Evolutionary conservation across 2,113 vertebrate genomes (phyloP), one percentile per base, ranked within the genome.

Genomic region (Cyprinodon brontotheroides): DNA sequence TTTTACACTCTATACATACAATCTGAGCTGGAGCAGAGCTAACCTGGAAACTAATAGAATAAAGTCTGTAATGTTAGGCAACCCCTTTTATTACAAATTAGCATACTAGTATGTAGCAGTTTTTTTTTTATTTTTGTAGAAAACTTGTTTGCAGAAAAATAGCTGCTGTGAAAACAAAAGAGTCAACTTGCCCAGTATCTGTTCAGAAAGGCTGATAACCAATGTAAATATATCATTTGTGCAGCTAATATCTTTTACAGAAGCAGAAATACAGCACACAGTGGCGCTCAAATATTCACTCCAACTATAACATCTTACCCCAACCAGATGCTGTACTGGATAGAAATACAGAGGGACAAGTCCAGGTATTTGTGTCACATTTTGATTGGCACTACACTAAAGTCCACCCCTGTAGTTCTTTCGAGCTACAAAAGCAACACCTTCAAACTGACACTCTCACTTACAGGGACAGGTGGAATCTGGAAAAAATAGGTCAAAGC

Each of bases 401-500:
- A 62, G 43, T 40, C n/a, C 20, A 11, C n/a, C 45, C 59, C 20
- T 72, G 71, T 65, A 62, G 74, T 13, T 50, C 60, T 74, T 74
- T 76, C 63, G 12, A 65, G 38, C 68, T 65, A 86, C 73, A 69
- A 48, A n/a, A 66, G 67, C 41, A 70, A 70, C 69, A 65, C 41
- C 0, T 81, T 78, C 64, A 81, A 65, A 36, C 67, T 77, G 73
- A 79, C 61, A 77, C 37, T 36, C 57, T 78, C 14, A 72, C 36
- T 37, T 65, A 74, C 13, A 20, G 40, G 61, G 37, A 64, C 29
- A 15, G 50, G 11, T 60, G 43, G 36, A 63, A 71, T 45, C 67
- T 83, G 39, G 65, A 48, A 80, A 29, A 89, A 87, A 77, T 74
- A 70, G 86, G 87, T 84, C 81, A 86, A 45, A 66, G 29, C 15